Base-by-base conservation (phyloP, 2,113 vertebrate genomes). In the Megaceryle maxima region DNA sequence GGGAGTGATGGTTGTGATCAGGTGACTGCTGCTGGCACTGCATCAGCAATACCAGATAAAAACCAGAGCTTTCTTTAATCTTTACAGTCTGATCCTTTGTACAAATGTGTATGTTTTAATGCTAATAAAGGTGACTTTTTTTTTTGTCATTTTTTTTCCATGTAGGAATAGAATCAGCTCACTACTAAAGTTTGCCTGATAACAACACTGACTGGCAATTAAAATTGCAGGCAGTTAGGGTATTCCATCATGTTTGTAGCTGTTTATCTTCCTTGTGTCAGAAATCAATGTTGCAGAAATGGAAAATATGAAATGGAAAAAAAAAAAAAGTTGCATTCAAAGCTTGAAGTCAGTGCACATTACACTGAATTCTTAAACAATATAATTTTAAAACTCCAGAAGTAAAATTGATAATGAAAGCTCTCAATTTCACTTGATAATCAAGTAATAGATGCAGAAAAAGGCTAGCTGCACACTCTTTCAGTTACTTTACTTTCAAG, bases 341-440 rank as follows among this genome's bases (percentile, higher is more conserved):
- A 92, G 17, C 28, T 46, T 57, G 48, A 94, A 82, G 46, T 73
- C 59, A 22, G 17, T 88, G 28, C 35, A n/a, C 0, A 1, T 89
- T 69, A 41, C 16, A 9, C 53, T 19, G 24, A 95, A 93, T 95
- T 95, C 83, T 83, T 95, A 92, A 95, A 85, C 43, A 85, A 68
- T 81, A 62, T 75, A 29, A 96, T 87, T 95, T 91, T 43, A 74
- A 95, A 94, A 56, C 63, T 84, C 93, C 39, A 64, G 62, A 83
- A 90, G 67, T 70, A 33, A 68, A 72, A 48, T 76, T 63, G 56
- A 35, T n/a, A 41, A 55, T 78, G 62, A 92, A 77, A 11, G 25
- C 21, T 91, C 31, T 92, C 50, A 43, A 37, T 94, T 87, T 94
- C 68, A 62, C 73, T 88, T 55, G 81, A 66, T 90, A 41, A 33